Conservation (phyloP, 2,888 invertebrate species). For the Rapana venosa region DNA sequence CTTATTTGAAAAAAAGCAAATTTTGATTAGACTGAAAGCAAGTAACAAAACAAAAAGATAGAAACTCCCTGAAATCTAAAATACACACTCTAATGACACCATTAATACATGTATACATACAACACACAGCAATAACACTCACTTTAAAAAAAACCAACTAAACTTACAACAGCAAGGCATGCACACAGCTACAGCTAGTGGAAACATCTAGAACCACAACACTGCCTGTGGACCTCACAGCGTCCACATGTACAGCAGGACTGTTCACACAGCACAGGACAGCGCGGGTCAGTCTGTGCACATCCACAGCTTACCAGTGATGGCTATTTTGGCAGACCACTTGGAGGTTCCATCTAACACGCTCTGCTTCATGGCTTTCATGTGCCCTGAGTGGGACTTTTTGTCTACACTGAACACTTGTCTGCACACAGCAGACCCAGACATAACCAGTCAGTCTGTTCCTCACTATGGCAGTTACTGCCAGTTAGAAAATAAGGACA, state of each 20-base stretch:
- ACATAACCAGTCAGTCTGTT: not conserved
- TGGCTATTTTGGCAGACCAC: slow-evolving; percentile 99
- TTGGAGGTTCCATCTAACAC: slow-evolving; percentile 99
- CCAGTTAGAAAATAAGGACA: no score
- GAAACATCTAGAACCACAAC: not conserved
- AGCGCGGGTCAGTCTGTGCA: not conserved
- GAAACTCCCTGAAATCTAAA: no score
- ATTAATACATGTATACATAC: no score
- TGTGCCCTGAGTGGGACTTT: slow-evolving; percentile 90
- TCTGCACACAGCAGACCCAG: slow-evolving; percentile 81
- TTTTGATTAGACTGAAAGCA: no score
- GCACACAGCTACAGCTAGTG: not conserved
- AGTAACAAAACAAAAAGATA: no score
- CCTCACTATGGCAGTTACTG: not conserved
- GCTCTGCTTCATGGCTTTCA: slow-evolving; percentile 98
- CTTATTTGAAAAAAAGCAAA: no score
- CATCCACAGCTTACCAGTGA: slow-evolving; percentile 91
- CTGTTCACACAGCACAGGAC: not conserved
- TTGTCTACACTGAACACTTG: slow-evolving; percentile 97
- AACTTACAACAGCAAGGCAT: not conserved
- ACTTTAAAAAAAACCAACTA: no score
- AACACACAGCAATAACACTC: no score
- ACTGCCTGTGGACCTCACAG: not conserved
- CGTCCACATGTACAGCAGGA: not conserved
- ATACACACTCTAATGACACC: no score